Conservation (phyloP, 2,797 vertebrate genomes). For the Sphaeramia orbicularis region DNA sequence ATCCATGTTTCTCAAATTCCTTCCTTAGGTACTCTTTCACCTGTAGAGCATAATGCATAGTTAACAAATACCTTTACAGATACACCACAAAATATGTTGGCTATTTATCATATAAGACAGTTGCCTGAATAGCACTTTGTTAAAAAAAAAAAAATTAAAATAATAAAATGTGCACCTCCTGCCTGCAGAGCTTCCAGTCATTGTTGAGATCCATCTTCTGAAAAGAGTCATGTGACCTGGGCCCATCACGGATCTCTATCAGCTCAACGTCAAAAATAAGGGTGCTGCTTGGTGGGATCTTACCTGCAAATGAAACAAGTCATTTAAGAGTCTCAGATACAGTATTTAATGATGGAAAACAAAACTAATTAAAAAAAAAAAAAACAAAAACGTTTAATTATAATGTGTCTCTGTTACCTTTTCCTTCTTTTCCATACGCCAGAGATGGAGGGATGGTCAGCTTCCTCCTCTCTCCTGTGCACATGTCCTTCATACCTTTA, state of each 20-base stretch:
- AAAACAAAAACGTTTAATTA: background rate
- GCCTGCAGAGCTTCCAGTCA: constrained; percentile 96
- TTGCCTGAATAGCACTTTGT: background rate
- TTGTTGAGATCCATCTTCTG: constrained; percentile 97
- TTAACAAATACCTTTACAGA: background rate
- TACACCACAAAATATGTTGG: background rate
- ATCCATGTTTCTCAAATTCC: constrained; percentile 95
- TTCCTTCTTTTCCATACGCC: constrained; percentile 96
- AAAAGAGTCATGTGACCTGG: constrained; percentile 95
- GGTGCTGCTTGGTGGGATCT: constrained; percentile 93
- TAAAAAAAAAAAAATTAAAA: background rate
- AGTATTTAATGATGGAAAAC: background rate
- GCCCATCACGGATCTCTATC: constrained; percentile 94
- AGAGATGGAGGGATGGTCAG: constrained; percentile 90
- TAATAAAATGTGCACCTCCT: constrained; percentile 88
- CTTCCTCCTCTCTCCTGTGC: constrained; percentile 92
- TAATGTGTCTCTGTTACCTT: constrained; percentile 83
- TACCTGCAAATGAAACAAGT: constrained; percentile 81
- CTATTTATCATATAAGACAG: too few relatives aligned
- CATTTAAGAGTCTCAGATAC: background rate
- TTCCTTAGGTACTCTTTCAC: constrained; percentile 94
- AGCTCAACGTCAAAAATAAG: constrained; percentile 96
- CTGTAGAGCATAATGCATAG: constrained; percentile 70
- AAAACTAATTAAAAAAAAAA: background rate
- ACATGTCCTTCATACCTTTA: constrained; percentile 93